phyloP scores from a whole-genome alignment of 2,888 invertebrate genomes.

The Glaucopsyche alexis region DNA sequence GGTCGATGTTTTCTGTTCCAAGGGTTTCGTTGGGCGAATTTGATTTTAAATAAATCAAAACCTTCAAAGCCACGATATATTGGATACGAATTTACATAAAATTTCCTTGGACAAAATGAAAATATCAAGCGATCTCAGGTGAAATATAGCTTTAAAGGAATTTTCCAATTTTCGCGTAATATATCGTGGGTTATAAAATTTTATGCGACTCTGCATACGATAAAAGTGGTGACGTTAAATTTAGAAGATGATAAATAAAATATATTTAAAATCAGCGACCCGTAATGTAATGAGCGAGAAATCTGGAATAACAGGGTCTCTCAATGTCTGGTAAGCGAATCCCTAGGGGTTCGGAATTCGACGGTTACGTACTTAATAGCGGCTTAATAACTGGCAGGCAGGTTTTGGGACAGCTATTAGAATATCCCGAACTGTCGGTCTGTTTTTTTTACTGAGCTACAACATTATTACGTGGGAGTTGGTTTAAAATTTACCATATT shows the following conservation, averaged over 20 bases:
- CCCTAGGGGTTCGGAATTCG: no score
- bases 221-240: not conserved
- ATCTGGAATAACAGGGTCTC: no score
- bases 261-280: no score
- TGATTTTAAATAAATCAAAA: not conserved
- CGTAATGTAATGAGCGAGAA: no score
- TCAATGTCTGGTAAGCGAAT: no score
- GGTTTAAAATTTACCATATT: no score
- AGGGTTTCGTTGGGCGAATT: not conserved
- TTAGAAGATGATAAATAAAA: not conserved
- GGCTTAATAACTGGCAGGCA: no score
- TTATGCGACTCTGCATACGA: slow-evolving; percentile 1
- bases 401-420: no score
- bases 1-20: not conserved
- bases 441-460: no score
- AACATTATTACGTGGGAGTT: no score
- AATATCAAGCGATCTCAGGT: slow-evolving; percentile 1
- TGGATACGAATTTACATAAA: slow-evolving; percentile 15
- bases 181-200: slow-evolving; percentile 6
- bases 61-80: not conserved
- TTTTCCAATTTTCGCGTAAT: slow-evolving; percentile 1
- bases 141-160: slow-evolving; percentile 4
- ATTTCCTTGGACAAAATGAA: not conserved
- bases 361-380: no score
- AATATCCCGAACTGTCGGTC: no score